Base-by-base conservation (phyloP, 2,113 vertebrate genomes). In the Saguinus midas region DNA sequence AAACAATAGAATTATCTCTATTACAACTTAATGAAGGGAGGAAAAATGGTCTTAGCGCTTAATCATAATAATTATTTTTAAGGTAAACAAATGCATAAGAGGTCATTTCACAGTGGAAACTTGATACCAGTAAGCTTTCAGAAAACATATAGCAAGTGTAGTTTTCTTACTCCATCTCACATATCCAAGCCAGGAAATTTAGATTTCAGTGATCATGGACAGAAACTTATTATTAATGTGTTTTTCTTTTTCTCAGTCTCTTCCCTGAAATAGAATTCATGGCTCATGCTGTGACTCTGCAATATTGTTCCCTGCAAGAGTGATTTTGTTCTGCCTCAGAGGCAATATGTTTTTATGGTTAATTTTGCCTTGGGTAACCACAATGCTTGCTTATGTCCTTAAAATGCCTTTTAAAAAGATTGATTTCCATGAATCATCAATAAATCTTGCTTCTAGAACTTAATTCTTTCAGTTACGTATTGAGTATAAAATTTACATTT, bases 381-480 rank as follows among this genome's bases (percentile, higher is more conserved):
- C 97, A 98, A 96, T 91, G 94, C 97, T 98, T 98, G 98, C 98
- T 98, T 98, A 98, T 98, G 97, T 98, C 98, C 94, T 98, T 98
- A 98, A 98, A 98, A 98, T 95, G 97, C 91, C 96, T 98, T 98
- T 99, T 98, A 98, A 98, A 97, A 90, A 98, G 98, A 98, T 98
- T 98, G 97, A 99, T 99, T 98, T 98, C 95, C 92, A 94, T 97
- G 91, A 91, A 97, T 98, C 92, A 89, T 96, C 88, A 97, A 97
- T 98, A 98, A 98, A 98, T 98, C 94, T 70, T 97, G 91, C 95
- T 97, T 95, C 21, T 89, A 98, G 92, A 85, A 97, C 97, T 95
- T 98, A 98, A 97, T 98, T 98, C 97, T 95, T 92, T 96, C 87
- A 90, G 93, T 98, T 98, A 97, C 81, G 48, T 91, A 80, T 87